Conservation (phyloP, 2,113 vertebrate species). For the Cavia porcellus region DNA sequence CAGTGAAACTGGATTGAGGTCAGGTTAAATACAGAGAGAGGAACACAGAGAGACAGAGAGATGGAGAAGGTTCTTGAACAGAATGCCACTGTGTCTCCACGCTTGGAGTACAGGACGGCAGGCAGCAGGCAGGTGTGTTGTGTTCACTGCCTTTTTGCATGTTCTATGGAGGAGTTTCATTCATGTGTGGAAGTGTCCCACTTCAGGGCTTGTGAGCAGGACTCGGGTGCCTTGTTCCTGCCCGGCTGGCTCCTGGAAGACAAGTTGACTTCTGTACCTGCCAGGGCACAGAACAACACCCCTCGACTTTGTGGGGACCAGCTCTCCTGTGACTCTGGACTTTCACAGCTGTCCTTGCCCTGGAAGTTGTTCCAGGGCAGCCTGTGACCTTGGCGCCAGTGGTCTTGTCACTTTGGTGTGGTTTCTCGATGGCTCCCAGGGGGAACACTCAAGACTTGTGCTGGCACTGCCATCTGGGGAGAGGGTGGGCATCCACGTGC, state of each 20-base stretch:
- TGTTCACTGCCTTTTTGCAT: neutral
- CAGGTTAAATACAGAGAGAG: neutral
- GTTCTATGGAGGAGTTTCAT: neutral
- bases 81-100: neutral
- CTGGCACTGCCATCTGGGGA: no score
- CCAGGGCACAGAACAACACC: neutral
- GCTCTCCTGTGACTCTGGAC: neutral
- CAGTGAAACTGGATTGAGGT: neutral
- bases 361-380: neutral
- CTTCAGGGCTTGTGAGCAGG: neutral
- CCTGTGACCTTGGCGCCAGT: neutral
- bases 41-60: neutral
- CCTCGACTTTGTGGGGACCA: neutral
- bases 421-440: neutral
- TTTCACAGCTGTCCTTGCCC: neutral
- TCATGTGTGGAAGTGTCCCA: neutral
- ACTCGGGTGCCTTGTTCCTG: neutral
- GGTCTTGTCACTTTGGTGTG: neutral
- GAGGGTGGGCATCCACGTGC: no score
- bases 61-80: neutral
- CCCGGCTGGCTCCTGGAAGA: neutral
- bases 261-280: neutral
- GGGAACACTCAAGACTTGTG: fast-evolving
- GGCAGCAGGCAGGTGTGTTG: neutral
- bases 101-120: neutral